A percentile compares a stretch with the other conserved stretches of the same genome.
Evolutionary conservation across 2,888 invertebrate species (phyloP).

Genomic region (Schizotus pectinicornis): DNA sequence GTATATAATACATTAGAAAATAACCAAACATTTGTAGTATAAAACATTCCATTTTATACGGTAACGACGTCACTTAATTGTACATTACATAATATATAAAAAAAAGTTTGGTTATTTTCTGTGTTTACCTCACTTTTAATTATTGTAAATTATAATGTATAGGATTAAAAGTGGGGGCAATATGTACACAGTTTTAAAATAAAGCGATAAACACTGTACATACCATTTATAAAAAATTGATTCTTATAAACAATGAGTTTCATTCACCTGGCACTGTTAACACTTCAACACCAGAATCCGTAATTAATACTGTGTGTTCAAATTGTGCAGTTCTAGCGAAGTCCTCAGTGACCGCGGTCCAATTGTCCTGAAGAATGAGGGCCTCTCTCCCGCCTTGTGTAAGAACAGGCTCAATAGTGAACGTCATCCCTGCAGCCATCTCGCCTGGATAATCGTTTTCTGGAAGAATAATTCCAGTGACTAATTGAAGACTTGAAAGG

Average conservation of each 20-base stretch:
- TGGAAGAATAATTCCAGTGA: constrained; percentile 55
- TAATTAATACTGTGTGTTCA: constrained; percentile 91
- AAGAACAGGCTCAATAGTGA: constrained; percentile 92
- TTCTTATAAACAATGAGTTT: constrained; percentile 32
- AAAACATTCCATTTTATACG: constrained; percentile 57
- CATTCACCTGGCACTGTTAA: constrained; percentile 64
- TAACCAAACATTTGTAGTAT: constrained; percentile 50
- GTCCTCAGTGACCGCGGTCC: constrained; percentile 90
- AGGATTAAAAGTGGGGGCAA: constrained; percentile 49
- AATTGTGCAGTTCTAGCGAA: constrained; percentile 84
- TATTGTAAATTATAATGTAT: constrained; percentile 44
- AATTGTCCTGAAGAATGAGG: constrained; percentile 81
- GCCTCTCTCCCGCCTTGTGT: constrained; percentile 75
- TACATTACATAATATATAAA: constrained; percentile 29
- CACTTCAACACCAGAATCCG: constrained; percentile 76
- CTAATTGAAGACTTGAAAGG: too few species aligned
- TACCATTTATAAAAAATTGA: constrained; percentile 39
- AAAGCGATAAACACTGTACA: constrained; percentile 47
- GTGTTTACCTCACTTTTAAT: constrained; percentile 44
- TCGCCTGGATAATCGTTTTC: constrained; percentile 70
- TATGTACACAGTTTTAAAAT: constrained; percentile 50
- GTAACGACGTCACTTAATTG: constrained; percentile 23
- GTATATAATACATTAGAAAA: constrained; percentile 50
- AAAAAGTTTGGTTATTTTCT: constrained; percentile 55
- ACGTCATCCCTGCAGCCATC: constrained; percentile 91